Conservation (phyloP, 2,113 vertebrate genomes). For the Gavia stellata region DNA sequence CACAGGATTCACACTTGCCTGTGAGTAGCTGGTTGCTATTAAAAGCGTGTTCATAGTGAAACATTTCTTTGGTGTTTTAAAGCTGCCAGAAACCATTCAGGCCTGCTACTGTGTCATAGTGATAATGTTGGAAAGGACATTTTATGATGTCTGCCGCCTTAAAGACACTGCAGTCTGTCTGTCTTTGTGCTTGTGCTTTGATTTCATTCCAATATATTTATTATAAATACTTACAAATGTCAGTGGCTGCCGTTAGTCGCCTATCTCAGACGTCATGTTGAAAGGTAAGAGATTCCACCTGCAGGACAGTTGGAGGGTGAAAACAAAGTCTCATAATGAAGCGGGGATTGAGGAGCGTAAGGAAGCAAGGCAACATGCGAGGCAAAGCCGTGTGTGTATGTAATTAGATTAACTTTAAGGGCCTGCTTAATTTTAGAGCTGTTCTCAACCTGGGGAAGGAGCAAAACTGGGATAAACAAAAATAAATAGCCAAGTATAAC, state of each 20-base stretch:
- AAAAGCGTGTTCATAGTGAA: rapidly evolving
- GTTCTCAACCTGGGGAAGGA: neutral
- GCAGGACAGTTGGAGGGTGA: neutral
- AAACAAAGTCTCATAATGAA: neutral
- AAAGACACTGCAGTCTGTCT: neutral
- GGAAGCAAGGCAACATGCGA: neutral
- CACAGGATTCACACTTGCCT: too few relatives aligned
- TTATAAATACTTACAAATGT: neutral
- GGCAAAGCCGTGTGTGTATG: rapidly evolving
- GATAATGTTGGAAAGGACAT: neutral
- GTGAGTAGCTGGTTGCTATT: neutral
- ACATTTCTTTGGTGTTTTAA: neutral
- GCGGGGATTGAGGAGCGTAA: neutral
- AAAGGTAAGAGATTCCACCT: neutral
- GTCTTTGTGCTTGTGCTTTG: neutral
- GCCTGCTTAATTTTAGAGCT: neutral
- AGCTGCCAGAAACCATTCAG: neutral
- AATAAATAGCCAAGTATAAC: neutral
- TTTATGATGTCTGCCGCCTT: neutral
- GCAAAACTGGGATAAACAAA: neutral
- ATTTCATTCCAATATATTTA: neutral
- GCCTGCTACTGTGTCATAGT: neutral
- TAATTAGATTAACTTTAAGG: neutral
- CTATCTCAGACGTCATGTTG: neutral
- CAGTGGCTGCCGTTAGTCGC: neutral